A percentile compares a stretch with the other conserved stretches of the same genome.
These are phyloP conservation scores for Spheniscus humboldti DNA, from an alignment of 2,797 vertebrate genomes.

Conservation along the genomic window DNA sequence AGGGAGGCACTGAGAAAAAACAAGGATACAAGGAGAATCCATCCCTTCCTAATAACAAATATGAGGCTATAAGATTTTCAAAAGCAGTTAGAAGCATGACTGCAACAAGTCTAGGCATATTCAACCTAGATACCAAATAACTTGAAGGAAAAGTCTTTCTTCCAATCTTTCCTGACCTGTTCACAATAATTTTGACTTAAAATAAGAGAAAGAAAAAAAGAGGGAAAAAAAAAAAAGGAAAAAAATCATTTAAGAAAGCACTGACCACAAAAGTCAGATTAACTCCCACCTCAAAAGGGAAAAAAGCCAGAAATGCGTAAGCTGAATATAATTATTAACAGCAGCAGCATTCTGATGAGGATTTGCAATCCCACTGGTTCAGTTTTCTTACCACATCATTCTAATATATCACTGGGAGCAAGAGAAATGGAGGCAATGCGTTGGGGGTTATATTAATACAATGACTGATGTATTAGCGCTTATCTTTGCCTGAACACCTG, in stretches of 20 bases:
- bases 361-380: background rate
- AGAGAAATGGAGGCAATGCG: rapidly evolving
- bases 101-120: background rate
- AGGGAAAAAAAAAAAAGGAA: rapidly evolving
- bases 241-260: background rate
- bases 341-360: background rate
- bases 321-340: background rate
- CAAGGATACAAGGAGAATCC: background rate
- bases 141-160: background rate
- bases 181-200: background rate
- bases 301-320: rapidly evolving
- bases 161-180: background rate
- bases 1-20: background rate
- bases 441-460: background rate
- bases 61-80: background rate
- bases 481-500: background rate
- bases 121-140: background rate
- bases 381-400: background rate
- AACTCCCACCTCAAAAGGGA: background rate
- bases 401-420: background rate
- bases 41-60: background rate
- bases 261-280: background rate
- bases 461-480: background rate
- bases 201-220: background rate
- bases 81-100: background rate